A percentile compares a stretch with the other conserved stretches of the same genome.
Evolutionary conservation across 2,113 vertebrate species (phyloP).

Genomic region (Pelodiscus sinensis): DNA sequence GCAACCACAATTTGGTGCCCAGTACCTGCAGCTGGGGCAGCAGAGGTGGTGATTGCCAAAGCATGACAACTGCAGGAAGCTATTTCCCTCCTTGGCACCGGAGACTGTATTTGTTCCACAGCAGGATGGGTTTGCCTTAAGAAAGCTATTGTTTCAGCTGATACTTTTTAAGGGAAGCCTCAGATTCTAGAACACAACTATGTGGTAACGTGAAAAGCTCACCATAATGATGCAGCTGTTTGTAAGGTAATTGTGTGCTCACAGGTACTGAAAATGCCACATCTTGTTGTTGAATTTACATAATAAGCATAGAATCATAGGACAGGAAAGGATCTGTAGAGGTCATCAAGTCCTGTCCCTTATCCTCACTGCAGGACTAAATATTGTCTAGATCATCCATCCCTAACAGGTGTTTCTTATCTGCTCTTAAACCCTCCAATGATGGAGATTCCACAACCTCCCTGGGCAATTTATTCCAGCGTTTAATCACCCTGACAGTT

Average conservation of each 20-base stretch:
- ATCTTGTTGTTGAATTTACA: background rate
- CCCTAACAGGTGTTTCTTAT: too few species aligned
- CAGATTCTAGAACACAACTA: background rate
- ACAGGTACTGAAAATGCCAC: background rate
- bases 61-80: too few species aligned
- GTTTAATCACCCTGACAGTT: too few species aligned
- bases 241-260: background rate
- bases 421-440: too few species aligned
- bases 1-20: background rate
- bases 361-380: too few species aligned
- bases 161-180: background rate
- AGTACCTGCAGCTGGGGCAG: background rate
- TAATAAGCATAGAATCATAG: background rate
- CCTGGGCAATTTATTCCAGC: too few species aligned
- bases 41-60: background rate
- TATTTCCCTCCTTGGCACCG: background rate
- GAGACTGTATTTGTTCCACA: rapidly evolving
- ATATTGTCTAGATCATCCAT: too few species aligned
- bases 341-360: too few species aligned
- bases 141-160: background rate
- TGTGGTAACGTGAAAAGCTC: background rate
- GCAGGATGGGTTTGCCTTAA: background rate
- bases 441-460: too few species aligned
- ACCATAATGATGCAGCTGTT: background rate
- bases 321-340: too few species aligned